Base-by-base conservation (phyloP, 2,888 invertebrate genomes). In the Leucoma salicis region DNA sequence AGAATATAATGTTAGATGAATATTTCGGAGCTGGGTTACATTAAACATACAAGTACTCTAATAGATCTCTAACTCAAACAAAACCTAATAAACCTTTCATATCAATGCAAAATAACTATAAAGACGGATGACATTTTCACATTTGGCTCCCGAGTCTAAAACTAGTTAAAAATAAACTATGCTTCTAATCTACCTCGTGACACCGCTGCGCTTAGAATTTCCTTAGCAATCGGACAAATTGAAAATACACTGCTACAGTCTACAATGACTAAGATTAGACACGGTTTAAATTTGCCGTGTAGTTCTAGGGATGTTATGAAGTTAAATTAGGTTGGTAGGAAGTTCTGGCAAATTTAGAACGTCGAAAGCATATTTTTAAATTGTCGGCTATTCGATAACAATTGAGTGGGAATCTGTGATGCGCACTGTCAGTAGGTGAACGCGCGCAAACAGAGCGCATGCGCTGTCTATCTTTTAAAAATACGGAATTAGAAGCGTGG, bases 391-490 rank as follows among this genome's bases (percentile, higher is more conserved):
- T 57, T 60, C 55, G 54, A 66, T 62, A 63, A 63, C 66, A 65
- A 63, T 59, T 52, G 59, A 50, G 46, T 50, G 45, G 45, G 53
- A 55, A 66, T 60, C 63, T 66, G 59, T 65, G 55, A 57, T 54
- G 59, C 42, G 41, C 49, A 42, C 53, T 73, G 77, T 71, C 78
- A 77, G 82, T 81, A 59, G 63, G 51, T 57, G 65, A 65, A 57
- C 65, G 79, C 71, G 79, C 80, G 80, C 74, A 74, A 60, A 46
- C 57, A 57, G 44, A 46, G 70, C 80, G 81, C 79, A 74, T 77
- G 77, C 74, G 79, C 71, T 10, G 39, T 52, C 49, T 51, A 38
- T 49, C 49, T 61, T 73, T 60, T 53, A 65, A 64, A 66, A 51
- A 53, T 57, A 57, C 61, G 46, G 57, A 70, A 52, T 74, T 64